phyloP scores from a whole-genome alignment of 2,888 invertebrate species.

The Crocallis elinguaria region DNA sequence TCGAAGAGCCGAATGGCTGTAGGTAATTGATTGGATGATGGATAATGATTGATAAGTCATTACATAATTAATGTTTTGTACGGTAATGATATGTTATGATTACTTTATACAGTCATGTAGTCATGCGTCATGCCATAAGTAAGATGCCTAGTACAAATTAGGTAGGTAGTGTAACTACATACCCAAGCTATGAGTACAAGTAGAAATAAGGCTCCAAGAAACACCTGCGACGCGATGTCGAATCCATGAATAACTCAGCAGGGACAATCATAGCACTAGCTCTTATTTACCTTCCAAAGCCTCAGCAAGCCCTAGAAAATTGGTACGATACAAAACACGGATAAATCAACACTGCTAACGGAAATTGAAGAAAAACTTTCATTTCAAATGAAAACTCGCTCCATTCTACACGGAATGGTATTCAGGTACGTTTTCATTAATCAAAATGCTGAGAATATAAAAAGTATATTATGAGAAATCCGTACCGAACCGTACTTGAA shows the following conservation, averaged over 20 bases:
- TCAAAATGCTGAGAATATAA: constrained; percentile 47
- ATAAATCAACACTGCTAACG: constrained; percentile 26
- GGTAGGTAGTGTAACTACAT: too few relatives aligned
- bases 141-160: too few relatives aligned
- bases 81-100: too few relatives aligned
- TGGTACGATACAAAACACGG: constrained; percentile 27
- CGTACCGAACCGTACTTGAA: constrained; percentile 34
- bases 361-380: constrained; percentile 40
- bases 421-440: constrained; percentile 50
- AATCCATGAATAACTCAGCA: constrained; percentile 8
- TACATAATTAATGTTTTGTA: too few relatives aligned
- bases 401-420: constrained; percentile 33
- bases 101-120: too few relatives aligned
- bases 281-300: constrained; percentile 7
- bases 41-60: too few relatives aligned
- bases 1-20: too few relatives aligned
- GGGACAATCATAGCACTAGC: constrained; percentile 10
- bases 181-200: too few relatives aligned
- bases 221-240: too few relatives aligned
- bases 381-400: constrained; percentile 35
- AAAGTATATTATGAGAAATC: constrained; percentile 32
- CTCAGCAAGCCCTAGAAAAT: constrained; percentile 12
- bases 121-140: too few relatives aligned
- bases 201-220: neutral
- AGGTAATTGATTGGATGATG: too few relatives aligned